Conservation (phyloP, 1,140 invertebrate genomes). For the Yoshiicerus persimilis region DNA sequence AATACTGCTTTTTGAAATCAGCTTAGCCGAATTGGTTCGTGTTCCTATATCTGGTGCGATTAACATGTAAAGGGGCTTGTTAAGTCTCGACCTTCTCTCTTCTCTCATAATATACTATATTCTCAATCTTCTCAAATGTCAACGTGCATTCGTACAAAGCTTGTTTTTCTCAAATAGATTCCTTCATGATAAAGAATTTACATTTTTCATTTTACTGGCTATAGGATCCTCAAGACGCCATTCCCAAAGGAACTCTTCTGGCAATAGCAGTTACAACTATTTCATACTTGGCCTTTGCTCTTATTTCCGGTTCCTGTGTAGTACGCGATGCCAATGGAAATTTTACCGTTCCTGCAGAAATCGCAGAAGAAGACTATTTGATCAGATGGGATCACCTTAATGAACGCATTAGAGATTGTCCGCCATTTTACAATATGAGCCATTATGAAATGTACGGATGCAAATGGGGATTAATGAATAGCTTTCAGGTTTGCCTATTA, state of each 20-base stretch:
- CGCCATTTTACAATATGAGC: not conserved
- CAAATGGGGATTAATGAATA: constrained; percentile 76
- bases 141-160: no score
- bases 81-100: no score
- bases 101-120: no score
- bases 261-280: constrained; percentile 81
- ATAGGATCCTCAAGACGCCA: constrained; percentile 86
- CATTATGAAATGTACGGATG: not conserved
- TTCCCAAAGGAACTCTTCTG: constrained; percentile 83
- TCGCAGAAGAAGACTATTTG: not conserved
- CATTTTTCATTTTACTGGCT: no score
- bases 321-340: constrained; percentile 75
- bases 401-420: not conserved
- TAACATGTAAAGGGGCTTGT: no score
- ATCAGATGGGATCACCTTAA: not conserved
- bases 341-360: constrained; percentile 18
- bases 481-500: constrained; percentile 72
- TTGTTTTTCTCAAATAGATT: no score
- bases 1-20: no score
- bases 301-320: constrained; percentile 72
- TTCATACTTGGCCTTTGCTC: constrained; percentile 79
- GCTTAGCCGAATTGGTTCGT: no score
- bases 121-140: not conserved
- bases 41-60: no score
- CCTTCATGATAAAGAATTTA: no score